Conservation (phyloP, 1,140 invertebrate species). For the Pogonognathellus flavescens region DNA sequence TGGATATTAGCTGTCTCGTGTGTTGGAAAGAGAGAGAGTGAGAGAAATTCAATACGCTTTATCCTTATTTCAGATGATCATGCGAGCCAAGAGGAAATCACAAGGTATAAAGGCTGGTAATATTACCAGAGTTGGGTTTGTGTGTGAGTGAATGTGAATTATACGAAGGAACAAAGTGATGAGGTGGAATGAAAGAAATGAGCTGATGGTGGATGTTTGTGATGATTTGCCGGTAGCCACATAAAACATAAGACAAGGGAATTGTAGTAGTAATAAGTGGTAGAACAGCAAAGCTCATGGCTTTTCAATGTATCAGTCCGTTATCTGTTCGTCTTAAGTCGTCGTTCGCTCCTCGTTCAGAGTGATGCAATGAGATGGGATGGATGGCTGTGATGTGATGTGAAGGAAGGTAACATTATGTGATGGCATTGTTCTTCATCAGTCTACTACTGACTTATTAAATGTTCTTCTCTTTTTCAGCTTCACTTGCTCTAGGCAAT, state of each 20-base stretch:
- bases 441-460: background rate
- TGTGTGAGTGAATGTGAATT: background rate
- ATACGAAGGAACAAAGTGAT: conserved; percentile 23
- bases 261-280: too few relatives aligned
- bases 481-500: conserved; percentile 4
- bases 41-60: conserved; percentile 20
- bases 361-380: conserved; percentile 17
- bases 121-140: background rate
- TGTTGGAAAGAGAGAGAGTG: background rate
- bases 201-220: conserved; percentile 41
- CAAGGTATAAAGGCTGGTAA: background rate
- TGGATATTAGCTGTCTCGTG: conserved; percentile 22
- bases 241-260: conserved; percentile 32
- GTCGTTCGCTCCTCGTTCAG: background rate
- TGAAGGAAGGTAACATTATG: background rate
- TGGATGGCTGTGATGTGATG: conserved; percentile 8
- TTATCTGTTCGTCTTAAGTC: background rate
- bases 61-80: conserved; percentile 32
- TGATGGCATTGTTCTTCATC: conserved; percentile 14
- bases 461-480: conserved; percentile 2
- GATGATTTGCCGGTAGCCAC: conserved; percentile 45
- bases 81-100: conserved; percentile 5
- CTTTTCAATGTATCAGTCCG: conserved; percentile 29
- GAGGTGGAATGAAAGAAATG: conserved; percentile 32
- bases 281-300: conserved; percentile 39